These are phyloP conservation scores for Platorchestia sp. DNA, from an alignment of 1,140 invertebrate genomes.

Conservation along the genomic window DNA sequence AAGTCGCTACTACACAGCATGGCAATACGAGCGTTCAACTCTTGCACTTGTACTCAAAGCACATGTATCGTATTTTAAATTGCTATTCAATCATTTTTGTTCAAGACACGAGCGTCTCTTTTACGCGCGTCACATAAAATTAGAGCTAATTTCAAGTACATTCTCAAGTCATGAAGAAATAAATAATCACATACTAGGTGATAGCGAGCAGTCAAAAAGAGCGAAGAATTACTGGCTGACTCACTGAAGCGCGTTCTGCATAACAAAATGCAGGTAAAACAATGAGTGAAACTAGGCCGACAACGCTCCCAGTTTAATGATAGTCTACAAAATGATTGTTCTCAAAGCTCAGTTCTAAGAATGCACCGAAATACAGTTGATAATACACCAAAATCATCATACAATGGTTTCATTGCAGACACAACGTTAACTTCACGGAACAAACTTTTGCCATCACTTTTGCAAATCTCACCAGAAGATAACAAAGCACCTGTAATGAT, in stretches of 20 bases:
- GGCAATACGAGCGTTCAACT: not conserved
- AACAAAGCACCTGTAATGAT: not conserved
- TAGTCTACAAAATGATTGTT: not conserved
- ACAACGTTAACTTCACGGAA: not conserved
- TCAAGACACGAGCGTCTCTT: not conserved
- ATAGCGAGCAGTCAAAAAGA: no score
- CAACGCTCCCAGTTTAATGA: not conserved
- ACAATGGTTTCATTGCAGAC: not conserved
- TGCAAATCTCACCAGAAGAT: not conserved
- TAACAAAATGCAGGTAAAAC: not conserved
- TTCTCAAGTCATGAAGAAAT: not conserved
- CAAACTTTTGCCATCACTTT: not conserved
- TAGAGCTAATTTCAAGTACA: not conserved
- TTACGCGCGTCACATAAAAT: not conserved
- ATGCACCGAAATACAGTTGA: not conserved
- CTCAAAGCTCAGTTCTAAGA: not conserved
- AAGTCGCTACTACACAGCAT: not conserved
- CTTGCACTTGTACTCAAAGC: no score
- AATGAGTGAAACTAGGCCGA: not conserved
- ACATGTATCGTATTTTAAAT: not conserved
- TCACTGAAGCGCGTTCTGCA: not conserved
- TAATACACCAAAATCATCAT: not conserved
- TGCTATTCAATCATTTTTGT: not conserved
- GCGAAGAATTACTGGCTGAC: not conserved
- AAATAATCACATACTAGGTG: not conserved